These are phyloP conservation scores for Diglossa cyanea DNA, from an alignment of 2,797 vertebrate genomes.

Conservation along the genomic window DNA sequence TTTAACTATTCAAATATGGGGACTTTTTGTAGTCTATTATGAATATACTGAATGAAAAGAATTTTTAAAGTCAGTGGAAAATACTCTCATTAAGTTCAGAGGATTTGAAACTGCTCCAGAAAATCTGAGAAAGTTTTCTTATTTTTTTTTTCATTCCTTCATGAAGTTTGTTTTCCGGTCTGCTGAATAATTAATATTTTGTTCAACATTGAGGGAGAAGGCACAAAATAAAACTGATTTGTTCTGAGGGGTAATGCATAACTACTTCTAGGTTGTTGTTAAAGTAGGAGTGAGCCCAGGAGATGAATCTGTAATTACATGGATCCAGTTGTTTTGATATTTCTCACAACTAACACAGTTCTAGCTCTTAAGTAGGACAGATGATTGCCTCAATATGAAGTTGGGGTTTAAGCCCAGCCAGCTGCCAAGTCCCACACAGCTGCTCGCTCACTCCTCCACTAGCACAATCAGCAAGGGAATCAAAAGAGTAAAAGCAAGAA, in stretches of 20 bases:
- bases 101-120: not conserved
- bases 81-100: not conserved
- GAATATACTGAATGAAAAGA: not conserved
- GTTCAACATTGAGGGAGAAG: not conserved
- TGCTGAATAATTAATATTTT: not conserved
- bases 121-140: not conserved
- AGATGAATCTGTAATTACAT: not conserved
- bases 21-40: not conserved
- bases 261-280: not conserved
- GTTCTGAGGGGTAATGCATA: not conserved
- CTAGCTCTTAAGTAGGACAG: not conserved
- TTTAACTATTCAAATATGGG: not conserved
- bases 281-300: not conserved
- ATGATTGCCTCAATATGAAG: not conserved
- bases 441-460: fast-evolving
- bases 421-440: not conserved
- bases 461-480: not conserved
- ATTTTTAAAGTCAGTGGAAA: not conserved
- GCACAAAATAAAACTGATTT: not conserved
- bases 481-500: not conserved
- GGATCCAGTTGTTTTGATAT: not conserved
- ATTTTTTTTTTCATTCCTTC: not conserved
- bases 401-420: not conserved
- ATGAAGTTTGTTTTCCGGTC: not conserved
- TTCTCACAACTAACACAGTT: not conserved